These are phyloP conservation scores for Anisognathus igniventris DNA, from an alignment of 2,797 vertebrate genomes.

Conservation along the genomic window DNA sequence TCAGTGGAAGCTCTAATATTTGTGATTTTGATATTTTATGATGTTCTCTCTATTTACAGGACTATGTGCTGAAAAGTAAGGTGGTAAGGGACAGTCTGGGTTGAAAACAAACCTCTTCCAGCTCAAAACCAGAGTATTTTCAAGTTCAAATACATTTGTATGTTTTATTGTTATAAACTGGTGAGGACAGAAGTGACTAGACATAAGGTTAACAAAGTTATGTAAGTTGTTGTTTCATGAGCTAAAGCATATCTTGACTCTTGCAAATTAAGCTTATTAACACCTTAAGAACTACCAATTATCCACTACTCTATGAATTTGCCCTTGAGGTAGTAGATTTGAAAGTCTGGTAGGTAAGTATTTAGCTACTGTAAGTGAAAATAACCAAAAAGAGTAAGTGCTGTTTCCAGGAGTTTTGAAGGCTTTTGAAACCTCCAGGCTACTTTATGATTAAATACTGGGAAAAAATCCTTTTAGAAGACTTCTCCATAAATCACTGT, in stretches of 20 bases:
- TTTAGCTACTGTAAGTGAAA: not conserved
- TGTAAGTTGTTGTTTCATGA: not conserved
- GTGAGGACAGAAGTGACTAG: not conserved
- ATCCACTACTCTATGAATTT: not conserved
- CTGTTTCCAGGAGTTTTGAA: not conserved
- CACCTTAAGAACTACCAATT: not conserved
- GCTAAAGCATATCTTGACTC: not conserved
- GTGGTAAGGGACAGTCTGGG: not conserved
- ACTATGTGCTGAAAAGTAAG: not conserved
- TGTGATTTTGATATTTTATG: not conserved
- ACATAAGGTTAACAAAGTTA: not conserved
- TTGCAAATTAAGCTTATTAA: not conserved
- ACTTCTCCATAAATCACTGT: not conserved
- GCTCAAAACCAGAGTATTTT: not conserved
- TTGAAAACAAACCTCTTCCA: not conserved
- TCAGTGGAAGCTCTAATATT: not conserved
- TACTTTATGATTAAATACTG: not conserved
- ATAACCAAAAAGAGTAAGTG: not conserved
- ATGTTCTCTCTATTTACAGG: not conserved
- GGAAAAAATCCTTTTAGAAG: not conserved
- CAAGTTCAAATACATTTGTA: not conserved
- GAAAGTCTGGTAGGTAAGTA: not conserved
- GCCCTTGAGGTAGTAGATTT: not conserved
- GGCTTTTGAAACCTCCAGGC: not conserved
- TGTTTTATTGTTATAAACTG: not conserved